These are phyloP conservation scores for Rana temporaria DNA, from an alignment of 2,113 vertebrate species.

Conservation along the genomic window DNA sequence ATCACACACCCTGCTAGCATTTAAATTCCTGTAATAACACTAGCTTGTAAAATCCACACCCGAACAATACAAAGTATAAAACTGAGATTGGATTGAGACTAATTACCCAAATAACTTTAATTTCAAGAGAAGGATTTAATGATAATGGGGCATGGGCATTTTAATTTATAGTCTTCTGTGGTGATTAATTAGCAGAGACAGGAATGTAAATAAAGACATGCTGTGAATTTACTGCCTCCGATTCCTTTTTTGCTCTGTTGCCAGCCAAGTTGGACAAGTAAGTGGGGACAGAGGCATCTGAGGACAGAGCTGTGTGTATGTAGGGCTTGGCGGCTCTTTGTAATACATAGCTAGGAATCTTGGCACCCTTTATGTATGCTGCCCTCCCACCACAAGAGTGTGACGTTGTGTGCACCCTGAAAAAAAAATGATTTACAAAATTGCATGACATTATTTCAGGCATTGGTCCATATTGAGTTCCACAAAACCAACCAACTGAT, in stretches of 20 bases:
- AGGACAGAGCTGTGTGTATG: not conserved
- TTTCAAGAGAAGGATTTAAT: conserved; percentile 34
- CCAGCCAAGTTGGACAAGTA: not conserved
- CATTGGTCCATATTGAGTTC: too few species aligned
- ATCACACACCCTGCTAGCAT: not conserved
- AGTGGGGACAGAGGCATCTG: not conserved
- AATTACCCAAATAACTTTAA: conserved; percentile 38
- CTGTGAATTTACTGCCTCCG: not conserved
- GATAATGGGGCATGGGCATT: conserved; percentile 35
- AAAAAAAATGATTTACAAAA: too few species aligned
- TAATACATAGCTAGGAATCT: not conserved
- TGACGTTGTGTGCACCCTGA: too few species aligned
- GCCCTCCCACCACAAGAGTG: too few species aligned
- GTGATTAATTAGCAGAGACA: conserved; percentile 37
- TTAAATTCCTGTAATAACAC: conserved; percentile 16
- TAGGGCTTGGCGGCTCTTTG: not conserved
- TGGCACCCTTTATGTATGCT: too few species aligned
- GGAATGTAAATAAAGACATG: conserved; percentile 42
- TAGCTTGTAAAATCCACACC: conserved; percentile 43
- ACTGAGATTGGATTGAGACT: conserved; percentile 34
- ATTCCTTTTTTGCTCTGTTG: not conserved
- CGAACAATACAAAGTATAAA: conserved; percentile 32
- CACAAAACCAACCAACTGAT: too few species aligned
- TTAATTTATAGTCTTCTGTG: conserved; percentile 41
- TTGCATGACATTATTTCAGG: too few species aligned